Evolutionary conservation across 2,113 vertebrate species (phyloP).

Genomic region (Perca fluviatilis): DNA sequence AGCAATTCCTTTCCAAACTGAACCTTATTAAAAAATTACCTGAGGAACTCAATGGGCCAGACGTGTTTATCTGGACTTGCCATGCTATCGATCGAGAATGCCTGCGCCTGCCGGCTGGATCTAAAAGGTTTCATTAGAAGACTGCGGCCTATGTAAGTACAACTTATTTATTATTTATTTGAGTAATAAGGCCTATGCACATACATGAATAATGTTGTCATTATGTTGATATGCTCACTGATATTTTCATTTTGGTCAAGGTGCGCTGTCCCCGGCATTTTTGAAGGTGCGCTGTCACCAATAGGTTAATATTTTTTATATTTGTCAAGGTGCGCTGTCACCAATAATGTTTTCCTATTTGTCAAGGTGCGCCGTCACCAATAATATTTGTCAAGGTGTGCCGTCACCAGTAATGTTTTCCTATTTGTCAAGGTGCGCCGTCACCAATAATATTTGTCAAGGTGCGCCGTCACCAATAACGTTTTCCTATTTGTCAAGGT

Average conservation of each 20-base stretch:
- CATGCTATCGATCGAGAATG: neutral
- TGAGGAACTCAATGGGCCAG: neutral
- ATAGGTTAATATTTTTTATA: too few species aligned
- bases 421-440: too few species aligned
- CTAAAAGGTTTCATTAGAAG: neutral
- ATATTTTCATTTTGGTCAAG: neutral
- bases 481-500: too few species aligned
- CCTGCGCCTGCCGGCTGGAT: neutral
- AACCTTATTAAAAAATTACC: neutral
- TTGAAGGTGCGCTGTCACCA: too few species aligned
- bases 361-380: too few species aligned
- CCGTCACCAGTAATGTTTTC: too few species aligned
- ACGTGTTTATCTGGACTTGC: neutral
- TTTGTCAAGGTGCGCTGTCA: too few species aligned
- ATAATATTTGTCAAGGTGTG: too few species aligned
- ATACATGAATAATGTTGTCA: neutral
- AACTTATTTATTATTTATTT: neutral
- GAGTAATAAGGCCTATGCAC: neutral
- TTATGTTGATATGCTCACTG: neutral
- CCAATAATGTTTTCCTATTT: too few species aligned
- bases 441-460: too few species aligned
- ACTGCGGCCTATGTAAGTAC: too few species aligned
- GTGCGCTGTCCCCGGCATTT: neutral
- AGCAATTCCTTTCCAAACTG: neutral
- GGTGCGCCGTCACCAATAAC: too few species aligned